Base-by-base conservation (phyloP, 2,888 invertebrate genomes). In the Caenorhabditis sp. region DNA sequence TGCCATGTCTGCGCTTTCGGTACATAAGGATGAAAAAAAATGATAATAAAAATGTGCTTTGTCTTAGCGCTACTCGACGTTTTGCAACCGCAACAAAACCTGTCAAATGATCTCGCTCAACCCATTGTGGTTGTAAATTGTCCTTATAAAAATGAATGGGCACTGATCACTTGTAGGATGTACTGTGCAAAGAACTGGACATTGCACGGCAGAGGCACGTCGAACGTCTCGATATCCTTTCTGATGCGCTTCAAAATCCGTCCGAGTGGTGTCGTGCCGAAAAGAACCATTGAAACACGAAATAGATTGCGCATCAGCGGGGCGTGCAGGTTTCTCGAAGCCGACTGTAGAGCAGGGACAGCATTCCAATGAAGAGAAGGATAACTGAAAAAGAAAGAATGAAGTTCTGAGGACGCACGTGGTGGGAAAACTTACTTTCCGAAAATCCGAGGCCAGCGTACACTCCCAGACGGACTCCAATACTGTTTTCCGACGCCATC, bases 361-460 rank as follows among this genome's bases (percentile, higher is more conserved):
- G 59, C 1, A 88, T 84, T 0, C 87, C 88, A 0, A 81, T 27
- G 15, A 85, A 85, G 3, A 89, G 82, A 2, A 83, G 81, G 6
- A 84, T 2, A 0, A 85, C 88, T 88, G 62, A 73, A 85, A 79
- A 43, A 26, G n/a, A n/a, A n/a, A n/a, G n/a, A n/a, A n/a, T n/a
- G n/a, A n/a, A n/a, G n/a, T n/a, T n/a, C n/a, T n/a, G n/a, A n/a
- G n/a, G n/a, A n/a, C n/a, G n/a, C n/a, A n/a, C n/a, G n/a, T 56
- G 26, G 20, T 13, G 7, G 13, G 13, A 59, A 45, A 27, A 37
- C 58, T 9, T 52, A 89, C 89, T 86, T 83, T 90, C 89, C 17
- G 84, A 86, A 61, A 89, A 61, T 13, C 90, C 90, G 9, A 90
- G 81, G 0, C 76, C 88, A 4, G 90, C 90, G 81, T 92, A 92